A percentile compares a stretch with the other conserved stretches of the same genome.
These are phyloP conservation scores for Sebastes vulpes DNA, from an alignment of 2,797 vertebrate genomes.

Conservation along the genomic window DNA sequence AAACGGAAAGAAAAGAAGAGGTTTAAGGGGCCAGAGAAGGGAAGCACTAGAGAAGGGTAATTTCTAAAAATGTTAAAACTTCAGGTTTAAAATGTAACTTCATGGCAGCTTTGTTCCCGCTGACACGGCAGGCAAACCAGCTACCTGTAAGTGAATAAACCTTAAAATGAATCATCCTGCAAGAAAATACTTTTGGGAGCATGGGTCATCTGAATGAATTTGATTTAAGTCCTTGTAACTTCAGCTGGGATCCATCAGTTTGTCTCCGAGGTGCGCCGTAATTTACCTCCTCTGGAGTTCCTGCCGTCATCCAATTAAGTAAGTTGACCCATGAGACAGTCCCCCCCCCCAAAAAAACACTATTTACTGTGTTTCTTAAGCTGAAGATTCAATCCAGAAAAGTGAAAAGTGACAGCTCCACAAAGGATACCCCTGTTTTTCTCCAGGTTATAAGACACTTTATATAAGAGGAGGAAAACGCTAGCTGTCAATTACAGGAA, in stretches of 20 bases:
- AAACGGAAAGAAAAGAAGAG: neutral
- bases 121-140: neutral
- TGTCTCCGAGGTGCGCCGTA: neutral
- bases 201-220: conserved; percentile 35
- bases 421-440: conserved; percentile 19
- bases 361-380: neutral
- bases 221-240: conserved; percentile 41
- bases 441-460: conserved; percentile 22
- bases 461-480: conserved; percentile 1
- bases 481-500: conserved; percentile 54
- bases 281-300: conserved; percentile 22
- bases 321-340: conserved; percentile 12
- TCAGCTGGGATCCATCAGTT: conserved; percentile 31
- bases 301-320: conserved; percentile 34
- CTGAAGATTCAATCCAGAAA: neutral
- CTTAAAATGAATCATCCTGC: conserved; percentile 37
- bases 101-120: neutral
- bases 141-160: conserved; percentile 5
- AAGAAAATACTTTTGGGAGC: conserved; percentile 19
- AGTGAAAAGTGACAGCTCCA: neutral
- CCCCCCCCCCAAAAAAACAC: neutral
- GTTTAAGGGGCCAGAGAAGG: neutral
- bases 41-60: neutral
- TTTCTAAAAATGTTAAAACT: neutral
- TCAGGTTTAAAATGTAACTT: neutral